Evolutionary conservation across 2,113 vertebrate species (phyloP), one percentile per base, ranked within the genome.

Genomic region (Gavialis gangeticus): DNA sequence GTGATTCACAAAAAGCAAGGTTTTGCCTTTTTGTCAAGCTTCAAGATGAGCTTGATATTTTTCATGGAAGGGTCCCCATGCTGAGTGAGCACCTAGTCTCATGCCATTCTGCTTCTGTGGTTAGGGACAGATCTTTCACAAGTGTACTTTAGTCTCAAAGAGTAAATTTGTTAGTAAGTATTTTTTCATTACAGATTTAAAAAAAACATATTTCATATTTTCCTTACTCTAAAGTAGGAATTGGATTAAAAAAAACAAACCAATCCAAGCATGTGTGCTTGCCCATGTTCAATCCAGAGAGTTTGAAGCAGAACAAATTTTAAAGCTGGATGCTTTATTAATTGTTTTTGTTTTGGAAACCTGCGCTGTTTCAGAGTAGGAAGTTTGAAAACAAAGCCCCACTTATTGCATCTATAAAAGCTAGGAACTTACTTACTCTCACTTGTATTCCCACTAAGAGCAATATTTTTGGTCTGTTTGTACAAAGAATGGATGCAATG

Each of bases 361-460:
- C 1, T 64, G 63, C 25, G 2, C 1, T 80, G 17, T 94, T 79
- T 27, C 55, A 81, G n/a, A 1, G n/a, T 7, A 73, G 4, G 27
- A 10, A n/a, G 10, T 85, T 14, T 96, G 89, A 97, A 96, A 96
- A 97, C 88, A 97, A 84, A 96, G 92, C 34, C 46, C 83, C 6
- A 28, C 96, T 97, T 97, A 97, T 98, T 91, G 19, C 27, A 87
- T 67, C 71, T 80, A 24, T 24, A 69, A 59, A 79, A 58, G 4
- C 62, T 22, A 6, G 78, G 64, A 15, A 21, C 19, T 19, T 80
- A 86, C 84, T 97, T 94, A 97, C 63, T 96, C 97, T 97, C 88
- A 93, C 88, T 95, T 97, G 97, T 95, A 95, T 96, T 95, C n/a
- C 94, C 97, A 95, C 97, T 98, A 98, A 98, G 96, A 97, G 92